Conservation (phyloP, 1,140 invertebrate species). For the Aphelinus certus region DNA sequence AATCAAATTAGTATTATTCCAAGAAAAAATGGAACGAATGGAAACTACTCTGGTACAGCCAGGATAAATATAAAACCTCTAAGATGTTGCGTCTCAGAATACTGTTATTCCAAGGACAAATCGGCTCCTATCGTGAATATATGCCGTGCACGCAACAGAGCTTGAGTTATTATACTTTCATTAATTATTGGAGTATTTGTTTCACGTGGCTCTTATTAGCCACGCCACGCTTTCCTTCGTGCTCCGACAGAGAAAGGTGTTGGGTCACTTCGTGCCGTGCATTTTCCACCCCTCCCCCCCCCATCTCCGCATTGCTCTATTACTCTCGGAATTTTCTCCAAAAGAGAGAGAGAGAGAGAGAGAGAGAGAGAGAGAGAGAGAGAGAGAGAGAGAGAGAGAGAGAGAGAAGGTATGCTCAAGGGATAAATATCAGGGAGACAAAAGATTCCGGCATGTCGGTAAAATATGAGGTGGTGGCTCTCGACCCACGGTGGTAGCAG, state of each 20-base stretch:
- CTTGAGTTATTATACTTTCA: background rate
- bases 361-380: no score
- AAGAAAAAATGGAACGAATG: no score
- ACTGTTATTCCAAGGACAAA: no score
- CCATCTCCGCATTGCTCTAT: constrained; percentile 43
- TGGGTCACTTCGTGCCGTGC: background rate
- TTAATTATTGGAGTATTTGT: constrained; percentile 4
- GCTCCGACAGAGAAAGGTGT: background rate
- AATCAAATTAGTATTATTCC: no score
- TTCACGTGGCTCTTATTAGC: constrained; percentile 2
- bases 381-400: no score
- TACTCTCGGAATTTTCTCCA: constrained; percentile 44
- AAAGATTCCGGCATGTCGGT: constrained; percentile 54
- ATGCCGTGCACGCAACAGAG: no score
- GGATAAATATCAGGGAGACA: constrained; percentile 62
- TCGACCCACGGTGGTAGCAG: constrained; percentile 12
- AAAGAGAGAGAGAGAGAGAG: no score
- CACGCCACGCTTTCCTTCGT: no score
- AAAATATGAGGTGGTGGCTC: constrained; percentile 47
- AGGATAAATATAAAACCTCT: no score
- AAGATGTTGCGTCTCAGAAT: no score
- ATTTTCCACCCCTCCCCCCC: background rate
- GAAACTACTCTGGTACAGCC: no score
- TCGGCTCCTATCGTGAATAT: no score
- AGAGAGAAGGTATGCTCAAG: constrained; percentile 7